Base-by-base conservation (phyloP, 1,140 invertebrate species). In the Caerostris extrusa region DNA sequence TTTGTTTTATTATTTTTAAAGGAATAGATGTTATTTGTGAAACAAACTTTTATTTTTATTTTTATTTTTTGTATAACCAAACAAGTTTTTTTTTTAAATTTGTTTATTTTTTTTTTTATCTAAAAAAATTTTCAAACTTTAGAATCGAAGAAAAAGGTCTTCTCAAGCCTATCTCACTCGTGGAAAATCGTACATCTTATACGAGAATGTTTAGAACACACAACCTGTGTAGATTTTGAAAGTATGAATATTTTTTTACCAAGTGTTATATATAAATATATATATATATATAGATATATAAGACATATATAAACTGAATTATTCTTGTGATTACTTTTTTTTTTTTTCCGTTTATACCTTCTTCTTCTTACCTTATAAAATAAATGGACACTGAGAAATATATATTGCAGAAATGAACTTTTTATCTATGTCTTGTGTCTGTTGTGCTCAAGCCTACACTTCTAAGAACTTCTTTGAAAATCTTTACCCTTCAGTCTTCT, bases 181-280 rank as follows among this genome's bases (percentile, higher is more conserved):
- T 50, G 90, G 90, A 69, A 92, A 92, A 60, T 92, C 90, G n/a
- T 92, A 92, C 90, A 92, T 92, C 90, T 85, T 92, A 67, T 92
- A 81, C 71, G 81, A 92, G 56, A 92, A 92, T 92, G 81, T 92
- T 92, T 92, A 92, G 61, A n/a, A 91, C 34, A 85, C 53, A 85
- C 12, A 87, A 87, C 87, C 87, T 90, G 85, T 71, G 61, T 57
- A 91, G 69, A 14, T 77, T 58, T 60, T 17, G 64, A 85, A 92
- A 92, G 90, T 92, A 92, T 92, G 90, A 92, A 92, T 71, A 90
- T 71, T 56, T 90, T 77, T 77, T 77, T 77, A 77, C 82, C 14
- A 85, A 85, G 17, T 85, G 55, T 85, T 85, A 58, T 57, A 85
- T 56, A 58, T 58, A 85, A 57, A 57, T 57, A 19, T 34, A 34